Evolutionary conservation across 2,113 vertebrate genomes (phyloP).

Genomic region (Cavia porcellus): DNA sequence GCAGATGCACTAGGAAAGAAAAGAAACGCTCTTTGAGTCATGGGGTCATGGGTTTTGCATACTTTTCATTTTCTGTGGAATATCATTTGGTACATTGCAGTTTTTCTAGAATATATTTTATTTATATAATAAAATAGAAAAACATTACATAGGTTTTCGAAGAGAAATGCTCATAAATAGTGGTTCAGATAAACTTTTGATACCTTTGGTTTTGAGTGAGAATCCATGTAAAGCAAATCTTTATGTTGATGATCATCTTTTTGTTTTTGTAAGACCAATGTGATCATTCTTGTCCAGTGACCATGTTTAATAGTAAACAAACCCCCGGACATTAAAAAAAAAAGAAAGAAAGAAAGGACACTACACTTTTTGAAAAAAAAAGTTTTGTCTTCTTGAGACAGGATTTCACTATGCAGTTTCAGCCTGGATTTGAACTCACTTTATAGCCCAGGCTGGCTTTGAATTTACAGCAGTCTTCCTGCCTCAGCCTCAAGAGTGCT

Average conservation of each 20-base stretch:
- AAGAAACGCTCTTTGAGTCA: neutral
- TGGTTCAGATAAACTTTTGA: neutral
- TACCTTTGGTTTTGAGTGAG: neutral
- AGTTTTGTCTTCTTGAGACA: neutral
- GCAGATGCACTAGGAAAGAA: neutral
- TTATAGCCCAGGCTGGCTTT: too few species aligned
- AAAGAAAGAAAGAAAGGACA: neutral
- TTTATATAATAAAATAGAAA: neutral
- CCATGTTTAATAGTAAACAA: constrained; percentile 18
- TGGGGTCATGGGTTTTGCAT: neutral
- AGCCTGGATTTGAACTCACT: too few species aligned
- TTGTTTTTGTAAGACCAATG: neutral
- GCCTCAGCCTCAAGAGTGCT: too few species aligned
- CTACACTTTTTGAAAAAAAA: neutral
- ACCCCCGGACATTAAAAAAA: neutral
- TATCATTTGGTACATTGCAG: neutral
- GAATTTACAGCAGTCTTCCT: too few species aligned
- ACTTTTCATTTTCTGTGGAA: neutral
- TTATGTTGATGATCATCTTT: neutral
- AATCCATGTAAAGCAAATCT: neutral
- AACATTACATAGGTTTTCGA: neutral
- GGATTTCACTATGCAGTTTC: too few species aligned
- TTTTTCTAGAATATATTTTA: neutral
- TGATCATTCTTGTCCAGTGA: constrained; percentile 9
- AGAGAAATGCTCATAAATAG: constrained; percentile 45